Percentiles rank a stretch among this genome's conserved stretches.
phyloP scores from a whole-genome alignment of 2,113 vertebrate genomes.

The Agelaius phoeniceus region DNA sequence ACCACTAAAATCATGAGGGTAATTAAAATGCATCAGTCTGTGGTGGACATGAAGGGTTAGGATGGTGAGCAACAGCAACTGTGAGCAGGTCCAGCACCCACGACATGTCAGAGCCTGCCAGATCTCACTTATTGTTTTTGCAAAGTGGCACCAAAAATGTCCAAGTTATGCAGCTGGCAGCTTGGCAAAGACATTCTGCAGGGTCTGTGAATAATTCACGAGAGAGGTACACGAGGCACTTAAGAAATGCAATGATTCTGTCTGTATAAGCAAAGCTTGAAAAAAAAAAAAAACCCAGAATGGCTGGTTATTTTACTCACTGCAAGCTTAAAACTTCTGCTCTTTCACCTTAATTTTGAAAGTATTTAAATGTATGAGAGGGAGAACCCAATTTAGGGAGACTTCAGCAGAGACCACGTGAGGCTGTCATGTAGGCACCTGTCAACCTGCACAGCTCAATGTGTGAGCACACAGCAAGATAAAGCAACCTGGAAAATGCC shows the following conservation, averaged over 20 bases:
- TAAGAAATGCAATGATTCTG: neutral
- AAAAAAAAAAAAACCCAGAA: constrained; percentile 1
- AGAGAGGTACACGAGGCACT: neutral
- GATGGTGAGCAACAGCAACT: neutral
- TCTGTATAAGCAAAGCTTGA: constrained; percentile 14
- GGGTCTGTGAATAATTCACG: neutral
- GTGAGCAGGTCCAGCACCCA: neutral
- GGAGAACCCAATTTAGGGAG: neutral
- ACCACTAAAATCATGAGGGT: neutral
- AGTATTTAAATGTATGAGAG: neutral
- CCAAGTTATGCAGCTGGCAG: neutral
- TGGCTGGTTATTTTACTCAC: neutral
- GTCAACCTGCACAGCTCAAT: neutral
- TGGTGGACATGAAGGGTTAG: neutral
- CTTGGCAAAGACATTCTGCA: neutral
- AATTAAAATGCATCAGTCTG: neutral
- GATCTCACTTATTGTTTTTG: constrained; percentile 12
- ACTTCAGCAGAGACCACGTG: neutral
- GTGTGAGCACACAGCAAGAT: neutral
- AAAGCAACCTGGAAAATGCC: neutral
- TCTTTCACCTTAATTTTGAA: neutral
- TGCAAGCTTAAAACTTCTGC: neutral
- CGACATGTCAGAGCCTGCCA: neutral
- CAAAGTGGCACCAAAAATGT: neutral
- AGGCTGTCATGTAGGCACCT: neutral